Conservation (phyloP, 2,888 invertebrate species). For the Timandra comae region DNA sequence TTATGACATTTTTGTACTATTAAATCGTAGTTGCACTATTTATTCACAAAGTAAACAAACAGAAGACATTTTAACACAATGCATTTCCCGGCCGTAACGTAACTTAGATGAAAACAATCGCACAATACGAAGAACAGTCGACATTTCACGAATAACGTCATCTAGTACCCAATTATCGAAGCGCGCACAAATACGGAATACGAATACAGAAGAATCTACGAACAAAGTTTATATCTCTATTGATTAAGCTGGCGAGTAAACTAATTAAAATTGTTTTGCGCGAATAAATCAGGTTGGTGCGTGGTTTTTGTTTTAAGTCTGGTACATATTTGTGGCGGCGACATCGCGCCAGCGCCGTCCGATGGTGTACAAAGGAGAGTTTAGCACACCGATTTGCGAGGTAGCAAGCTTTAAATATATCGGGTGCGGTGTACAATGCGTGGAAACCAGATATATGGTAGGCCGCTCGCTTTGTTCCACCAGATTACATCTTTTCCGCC, state of each 20-base stretch:
- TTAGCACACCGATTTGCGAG: constrained; percentile 47
- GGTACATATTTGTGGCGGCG: constrained; percentile 60
- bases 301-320: constrained; percentile 42
- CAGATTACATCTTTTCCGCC: constrained; percentile 55
- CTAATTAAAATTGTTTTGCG: constrained; percentile 65
- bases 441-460: constrained; percentile 45
- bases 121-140: constrained; percentile 30
- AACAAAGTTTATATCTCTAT: constrained; percentile 56
- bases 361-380: constrained; percentile 35
- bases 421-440: constrained; percentile 32
- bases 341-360: constrained; percentile 49
- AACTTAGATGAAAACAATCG: constrained; percentile 30
- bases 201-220: constrained; percentile 35
- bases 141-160: constrained; percentile 48
- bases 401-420: constrained; percentile 53
- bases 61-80: constrained; percentile 15
- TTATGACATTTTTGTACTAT: too few relatives aligned
- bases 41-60: constrained; percentile 9
- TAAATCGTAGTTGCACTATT: too few relatives aligned
- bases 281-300: constrained; percentile 47
- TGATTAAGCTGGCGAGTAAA: constrained; percentile 47
- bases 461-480: constrained; percentile 42
- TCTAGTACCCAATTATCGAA: constrained; percentile 58
- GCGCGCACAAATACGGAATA: constrained; percentile 46
- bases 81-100: constrained; percentile 9